A percentile compares a stretch with the other conserved stretches of the same genome.
These are phyloP conservation scores for Caenorhabditis brenneri DNA, from an alignment of 1,140 invertebrate genomes.

Conservation along the genomic window DNA sequence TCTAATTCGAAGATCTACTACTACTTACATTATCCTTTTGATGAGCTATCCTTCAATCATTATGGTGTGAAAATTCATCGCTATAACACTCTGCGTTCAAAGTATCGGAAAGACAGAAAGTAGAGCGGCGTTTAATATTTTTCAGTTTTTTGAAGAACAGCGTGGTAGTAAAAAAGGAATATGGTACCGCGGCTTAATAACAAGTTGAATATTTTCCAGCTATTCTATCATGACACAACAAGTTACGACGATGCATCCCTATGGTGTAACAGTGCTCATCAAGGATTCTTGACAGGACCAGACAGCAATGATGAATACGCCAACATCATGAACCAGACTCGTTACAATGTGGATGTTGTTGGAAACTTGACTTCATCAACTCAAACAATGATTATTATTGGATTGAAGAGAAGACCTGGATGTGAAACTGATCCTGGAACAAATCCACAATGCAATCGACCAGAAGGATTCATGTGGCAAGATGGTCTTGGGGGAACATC, in stretches of 20 bases:
- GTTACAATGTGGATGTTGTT: neutral
- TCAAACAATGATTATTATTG: neutral
- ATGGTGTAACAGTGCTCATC: neutral
- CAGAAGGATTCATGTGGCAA: neutral
- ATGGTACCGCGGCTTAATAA: no score
- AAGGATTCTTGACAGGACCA: neutral
- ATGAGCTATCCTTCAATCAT: no score
- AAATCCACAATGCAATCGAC: neutral
- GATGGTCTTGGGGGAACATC: neutral
- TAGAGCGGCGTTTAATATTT: no score
- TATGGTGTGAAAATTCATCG: no score
- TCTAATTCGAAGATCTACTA: no score
- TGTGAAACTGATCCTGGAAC: neutral
- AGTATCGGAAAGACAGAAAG: no score
- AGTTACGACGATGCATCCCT: neutral
- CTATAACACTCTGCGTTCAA: no score
- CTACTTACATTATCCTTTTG: no score
- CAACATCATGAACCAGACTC: neutral
- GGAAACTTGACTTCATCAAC: neutral
- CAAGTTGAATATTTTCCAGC: no score
- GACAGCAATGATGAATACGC: neutral
- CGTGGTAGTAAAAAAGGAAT: no score
- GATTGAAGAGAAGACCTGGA: neutral
- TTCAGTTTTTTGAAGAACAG: no score
- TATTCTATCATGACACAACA: neutral